Evolutionary conservation across 2,113 vertebrate species (phyloP), one percentile per base, ranked within the genome.

Genomic region (Hippoglossus stenolepis): DNA sequence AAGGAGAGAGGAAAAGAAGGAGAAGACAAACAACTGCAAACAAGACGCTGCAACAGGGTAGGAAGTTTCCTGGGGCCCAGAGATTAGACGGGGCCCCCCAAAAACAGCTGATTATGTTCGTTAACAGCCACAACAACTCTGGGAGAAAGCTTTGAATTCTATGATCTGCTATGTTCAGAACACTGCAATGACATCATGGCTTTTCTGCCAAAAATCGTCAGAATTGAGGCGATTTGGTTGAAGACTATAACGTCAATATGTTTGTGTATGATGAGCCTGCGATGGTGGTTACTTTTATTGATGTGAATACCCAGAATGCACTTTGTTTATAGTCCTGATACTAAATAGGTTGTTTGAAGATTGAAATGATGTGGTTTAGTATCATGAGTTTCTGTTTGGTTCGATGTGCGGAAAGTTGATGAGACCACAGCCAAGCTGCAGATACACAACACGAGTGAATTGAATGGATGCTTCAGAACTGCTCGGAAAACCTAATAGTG

Each of bases 401-500:
- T 47, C 45, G 0, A 47, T 14, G 45, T 47, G 14, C 4, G 3
- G 12, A 47, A 47, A 47, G 47, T 18, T 51, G 18, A 51, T 51
- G 47, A 51, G 17, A 51, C 40, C 40, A 43, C 40, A 51, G 4
- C 47, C 47, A 20, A 51, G 15, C 47, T 7, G 47, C 47, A 2
- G 6, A 51, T 4, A 20, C 47, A 51, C 47, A 51, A 20, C 47
- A 51, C 47, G 65, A 77, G 67, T 61, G 51, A 49, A 65, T 43
- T 56, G 43, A 71, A 43, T 72, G 43, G 70, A 72, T 23, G 54
- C 54, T 4, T 23, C 54, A 3, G 54, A 57, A 23, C 53, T 17
- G 53, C 20, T 23, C 11, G 56, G 56, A 14, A 23, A 5, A 57
- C n/a, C 54, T 11, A 24, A 57, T 4, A 57, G 3, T 54, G 4